Conservation (phyloP, 2,113 vertebrate species). For the Stigmatopora argus region DNA sequence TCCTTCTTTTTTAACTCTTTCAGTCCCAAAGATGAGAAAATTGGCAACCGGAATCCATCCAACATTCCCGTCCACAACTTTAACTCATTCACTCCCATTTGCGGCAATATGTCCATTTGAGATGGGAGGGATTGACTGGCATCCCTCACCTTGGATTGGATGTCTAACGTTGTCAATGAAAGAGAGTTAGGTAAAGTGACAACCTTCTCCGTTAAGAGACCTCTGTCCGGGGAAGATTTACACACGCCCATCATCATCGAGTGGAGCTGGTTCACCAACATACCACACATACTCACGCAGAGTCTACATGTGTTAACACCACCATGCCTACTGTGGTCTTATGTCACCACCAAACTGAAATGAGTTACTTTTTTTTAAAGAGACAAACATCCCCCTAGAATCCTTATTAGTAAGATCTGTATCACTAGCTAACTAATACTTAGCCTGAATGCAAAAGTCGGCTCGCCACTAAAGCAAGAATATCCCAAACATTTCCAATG, state of each 20-base stretch:
- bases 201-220: constrained; percentile 28
- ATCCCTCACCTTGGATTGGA: too few relatives aligned
- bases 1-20: too few relatives aligned
- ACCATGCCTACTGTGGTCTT: constrained; percentile 36
- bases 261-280: constrained; percentile 65
- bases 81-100: too few relatives aligned
- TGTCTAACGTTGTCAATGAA: too few relatives aligned
- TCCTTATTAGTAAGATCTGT: background rate
- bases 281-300: constrained; percentile 54
- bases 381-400: background rate
- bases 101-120: too few relatives aligned
- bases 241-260: constrained; percentile 34
- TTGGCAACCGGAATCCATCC: too few relatives aligned
- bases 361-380: background rate
- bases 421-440: background rate
- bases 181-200: background rate
- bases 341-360: constrained; percentile 37
- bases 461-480: background rate
- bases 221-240: constrained; percentile 28
- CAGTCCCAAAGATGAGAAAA: too few relatives aligned
- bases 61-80: too few relatives aligned
- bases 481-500: background rate
- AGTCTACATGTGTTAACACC: constrained; percentile 57
- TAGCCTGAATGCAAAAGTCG: background rate
- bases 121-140: too few relatives aligned